phyloP scores from a whole-genome alignment of 2,888 invertebrate genomes.

The Allophyes oxyacanthae region DNA sequence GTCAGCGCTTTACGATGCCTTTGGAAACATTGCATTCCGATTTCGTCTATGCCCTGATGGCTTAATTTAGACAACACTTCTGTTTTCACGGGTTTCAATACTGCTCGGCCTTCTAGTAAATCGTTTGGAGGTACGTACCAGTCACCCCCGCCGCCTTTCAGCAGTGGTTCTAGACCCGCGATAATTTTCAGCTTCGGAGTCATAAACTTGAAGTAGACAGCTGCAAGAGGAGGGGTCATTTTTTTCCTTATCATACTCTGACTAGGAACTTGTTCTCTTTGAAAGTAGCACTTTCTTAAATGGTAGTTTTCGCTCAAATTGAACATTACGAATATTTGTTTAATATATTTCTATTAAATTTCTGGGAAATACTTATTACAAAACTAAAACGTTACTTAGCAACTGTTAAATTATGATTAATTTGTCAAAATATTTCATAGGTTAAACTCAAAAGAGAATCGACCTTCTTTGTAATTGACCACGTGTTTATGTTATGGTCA shows the following conservation, averaged over 20 bases:
- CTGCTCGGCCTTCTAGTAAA: constrained; percentile 70
- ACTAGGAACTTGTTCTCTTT: constrained; percentile 78
- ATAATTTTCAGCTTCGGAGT: constrained; percentile 70
- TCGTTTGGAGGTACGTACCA: constrained; percentile 80
- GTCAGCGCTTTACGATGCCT: constrained; percentile 65
- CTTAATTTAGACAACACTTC: constrained; percentile 70
- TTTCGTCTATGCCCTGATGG: constrained; percentile 68
- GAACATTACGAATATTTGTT: constrained; percentile 55
- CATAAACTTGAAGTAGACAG: constrained; percentile 82
- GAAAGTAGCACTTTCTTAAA: constrained; percentile 74
- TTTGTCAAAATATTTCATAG: not conserved
- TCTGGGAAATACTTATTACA: constrained; percentile 9
- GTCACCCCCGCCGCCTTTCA: constrained; percentile 79
- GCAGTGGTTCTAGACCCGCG: constrained; percentile 78
- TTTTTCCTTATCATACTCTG: constrained; percentile 75
- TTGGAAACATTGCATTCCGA: constrained; percentile 65
- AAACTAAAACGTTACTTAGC: constrained; percentile 14
- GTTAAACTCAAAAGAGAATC: not conserved
- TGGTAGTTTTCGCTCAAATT: constrained; percentile 75
- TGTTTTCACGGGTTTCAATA: constrained; percentile 74
- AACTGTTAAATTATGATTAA: constrained; percentile 8
- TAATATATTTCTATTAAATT: constrained; percentile 8
- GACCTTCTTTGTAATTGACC: no score
- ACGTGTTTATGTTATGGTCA: no score
- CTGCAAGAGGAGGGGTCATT: constrained; percentile 76